These are phyloP conservation scores for Lysandra bellargus DNA, from an alignment of 2,888 invertebrate species.

Conservation along the genomic window DNA sequence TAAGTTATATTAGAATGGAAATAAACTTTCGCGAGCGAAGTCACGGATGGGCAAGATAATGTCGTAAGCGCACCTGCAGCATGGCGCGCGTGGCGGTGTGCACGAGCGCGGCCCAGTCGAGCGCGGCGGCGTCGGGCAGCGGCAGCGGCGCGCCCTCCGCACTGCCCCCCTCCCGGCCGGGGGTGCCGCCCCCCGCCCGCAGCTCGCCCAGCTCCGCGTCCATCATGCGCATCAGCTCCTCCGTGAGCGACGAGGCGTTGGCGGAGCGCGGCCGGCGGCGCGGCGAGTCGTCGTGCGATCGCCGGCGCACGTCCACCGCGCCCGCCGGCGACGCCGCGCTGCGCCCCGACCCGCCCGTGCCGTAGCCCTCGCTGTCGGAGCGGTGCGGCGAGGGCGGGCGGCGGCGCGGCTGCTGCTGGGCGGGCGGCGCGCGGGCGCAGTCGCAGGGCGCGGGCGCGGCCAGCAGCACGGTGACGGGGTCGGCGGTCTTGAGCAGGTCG, in stretches of 20 bases:
- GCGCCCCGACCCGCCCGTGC: constrained; percentile 82
- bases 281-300: constrained; percentile 63
- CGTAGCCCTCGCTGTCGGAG: constrained; percentile 91
- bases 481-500: constrained; percentile 93
- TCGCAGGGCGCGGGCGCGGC: constrained; percentile 80
- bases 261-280: constrained; percentile 58
- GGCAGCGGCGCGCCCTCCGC: constrained; percentile 67
- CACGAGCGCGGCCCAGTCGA: constrained; percentile 90
- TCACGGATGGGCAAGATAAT: background rate
- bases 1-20: too few species aligned
- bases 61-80: constrained; percentile 67
- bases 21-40: too few species aligned
- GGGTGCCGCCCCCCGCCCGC: constrained; percentile 49
- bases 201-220: constrained; percentile 85
- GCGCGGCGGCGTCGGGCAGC: constrained; percentile 84
- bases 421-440: constrained; percentile 55
- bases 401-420: constrained; percentile 67
- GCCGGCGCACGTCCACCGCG: constrained; percentile 56
- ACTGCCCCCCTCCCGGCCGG: constrained; percentile 28
- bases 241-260: constrained; percentile 74
- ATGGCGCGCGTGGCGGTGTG: constrained; percentile 89
- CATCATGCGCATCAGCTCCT: constrained; percentile 92
- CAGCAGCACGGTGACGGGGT: constrained; percentile 85
- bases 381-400: constrained; percentile 89
- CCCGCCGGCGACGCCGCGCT: constrained; percentile 52